These are phyloP conservation scores for Tetramorium alpestre DNA, from an alignment of 1,140 invertebrate species.

Conservation along the genomic window DNA sequence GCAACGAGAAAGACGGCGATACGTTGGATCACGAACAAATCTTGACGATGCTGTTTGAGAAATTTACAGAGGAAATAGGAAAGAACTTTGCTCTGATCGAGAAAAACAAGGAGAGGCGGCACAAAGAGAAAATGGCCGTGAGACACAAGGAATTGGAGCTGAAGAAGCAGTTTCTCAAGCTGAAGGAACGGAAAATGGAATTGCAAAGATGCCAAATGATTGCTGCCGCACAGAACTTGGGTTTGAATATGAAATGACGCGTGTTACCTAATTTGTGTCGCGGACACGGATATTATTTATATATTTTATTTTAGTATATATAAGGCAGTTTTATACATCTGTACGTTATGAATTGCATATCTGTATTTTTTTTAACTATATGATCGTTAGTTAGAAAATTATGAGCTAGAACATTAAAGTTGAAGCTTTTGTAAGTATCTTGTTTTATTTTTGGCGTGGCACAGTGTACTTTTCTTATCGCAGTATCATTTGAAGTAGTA, in stretches of 20 bases:
- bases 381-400: background rate
- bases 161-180: conserved; percentile 73
- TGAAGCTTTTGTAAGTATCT: background rate
- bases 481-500: background rate
- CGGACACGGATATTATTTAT: background rate
- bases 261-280: too few species aligned
- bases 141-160: conserved; percentile 74
- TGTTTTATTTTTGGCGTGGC: background rate
- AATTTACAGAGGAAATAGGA: conserved; percentile 67
- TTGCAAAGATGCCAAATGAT: conserved; percentile 72
- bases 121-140: conserved; percentile 78
- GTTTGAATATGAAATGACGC: conserved; percentile 59
- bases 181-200: conserved; percentile 78
- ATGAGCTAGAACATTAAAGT: background rate
- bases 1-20: conserved; percentile 34
- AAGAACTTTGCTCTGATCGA: conserved; percentile 71
- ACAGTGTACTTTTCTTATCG: background rate
- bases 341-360: background rate
- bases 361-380: background rate
- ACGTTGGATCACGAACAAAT: conserved; percentile 18
- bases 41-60: conserved; percentile 62
- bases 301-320: background rate
- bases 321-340: background rate
- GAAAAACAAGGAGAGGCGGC: conserved; percentile 77
- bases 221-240: conserved; percentile 73